Conservation (phyloP, 1,140 invertebrate species). For the Ridgeia piscesae region DNA sequence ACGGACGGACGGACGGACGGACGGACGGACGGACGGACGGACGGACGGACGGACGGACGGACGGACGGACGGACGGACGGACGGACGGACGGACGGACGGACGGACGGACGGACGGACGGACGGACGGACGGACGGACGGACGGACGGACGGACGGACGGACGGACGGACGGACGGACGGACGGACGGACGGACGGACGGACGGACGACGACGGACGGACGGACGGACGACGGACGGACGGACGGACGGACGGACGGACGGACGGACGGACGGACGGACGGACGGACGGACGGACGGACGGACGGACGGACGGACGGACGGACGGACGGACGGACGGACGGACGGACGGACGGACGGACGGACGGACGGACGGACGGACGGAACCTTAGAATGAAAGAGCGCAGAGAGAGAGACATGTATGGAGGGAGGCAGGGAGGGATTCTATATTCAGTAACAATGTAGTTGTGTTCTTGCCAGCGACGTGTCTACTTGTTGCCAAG, state of each 20-base stretch:
- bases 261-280: not conserved
- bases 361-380: not conserved
- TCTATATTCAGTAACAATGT: not conserved
- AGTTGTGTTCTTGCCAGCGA: not conserved
- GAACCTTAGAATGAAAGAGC: no score
- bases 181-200: not conserved
- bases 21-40: no score
- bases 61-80: no score
- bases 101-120: no score
- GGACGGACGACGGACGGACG: not conserved
- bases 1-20: no score
- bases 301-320: not conserved
- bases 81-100: no score
- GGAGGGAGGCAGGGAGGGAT: not conserved
- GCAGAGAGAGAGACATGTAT: not conserved
- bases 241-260: not conserved
- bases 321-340: not conserved
- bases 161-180: not conserved
- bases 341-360: not conserved
- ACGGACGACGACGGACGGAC: not conserved
- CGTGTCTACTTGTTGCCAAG: not conserved
- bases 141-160: no score
- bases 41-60: no score
- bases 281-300: not conserved
- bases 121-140: no score